phyloP scores from a whole-genome alignment of 2,113 vertebrate species.

The Bufo gargarizans region DNA sequence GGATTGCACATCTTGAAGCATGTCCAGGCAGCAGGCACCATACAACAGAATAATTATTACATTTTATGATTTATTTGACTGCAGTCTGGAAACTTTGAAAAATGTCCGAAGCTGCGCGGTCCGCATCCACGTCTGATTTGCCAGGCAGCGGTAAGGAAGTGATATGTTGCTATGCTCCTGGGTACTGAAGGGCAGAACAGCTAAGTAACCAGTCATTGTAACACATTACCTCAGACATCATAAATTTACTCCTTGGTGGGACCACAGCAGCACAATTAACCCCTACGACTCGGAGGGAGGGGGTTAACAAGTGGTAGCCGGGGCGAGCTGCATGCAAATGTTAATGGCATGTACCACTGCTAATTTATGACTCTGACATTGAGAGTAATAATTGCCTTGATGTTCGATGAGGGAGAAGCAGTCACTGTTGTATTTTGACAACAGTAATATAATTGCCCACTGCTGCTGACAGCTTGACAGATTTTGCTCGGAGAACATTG shows the following conservation, averaged over 20 bases:
- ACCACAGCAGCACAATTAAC: slow-evolving; percentile 22
- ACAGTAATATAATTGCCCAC: slow-evolving; percentile 57
- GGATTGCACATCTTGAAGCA: background rate
- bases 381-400: slow-evolving; percentile 58
- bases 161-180: slow-evolving; percentile 42
- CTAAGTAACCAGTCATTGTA: slow-evolving; percentile 48
- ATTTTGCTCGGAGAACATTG: slow-evolving; percentile 50
- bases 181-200: slow-evolving; percentile 37
- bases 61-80: slow-evolving; percentile 14
- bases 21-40: background rate
- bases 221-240: slow-evolving; percentile 48
- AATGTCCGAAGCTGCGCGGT: background rate
- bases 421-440: slow-evolving; percentile 59
- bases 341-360: slow-evolving; percentile 42
- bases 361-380: slow-evolving; percentile 58
- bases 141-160: background rate
- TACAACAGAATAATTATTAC: background rate
- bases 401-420: slow-evolving; percentile 51
- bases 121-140: slow-evolving; percentile 32
- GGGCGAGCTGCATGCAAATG: slow-evolving; percentile 34
- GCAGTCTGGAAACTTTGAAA: slow-evolving; percentile 33
- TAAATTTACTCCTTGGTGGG: slow-evolving; percentile 36
- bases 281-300: background rate
- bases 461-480: slow-evolving; percentile 55
- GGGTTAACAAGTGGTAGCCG: slow-evolving; percentile 19